phyloP scores from a whole-genome alignment of 2,113 vertebrate genomes.

The Gallinago paraguaiae region DNA sequence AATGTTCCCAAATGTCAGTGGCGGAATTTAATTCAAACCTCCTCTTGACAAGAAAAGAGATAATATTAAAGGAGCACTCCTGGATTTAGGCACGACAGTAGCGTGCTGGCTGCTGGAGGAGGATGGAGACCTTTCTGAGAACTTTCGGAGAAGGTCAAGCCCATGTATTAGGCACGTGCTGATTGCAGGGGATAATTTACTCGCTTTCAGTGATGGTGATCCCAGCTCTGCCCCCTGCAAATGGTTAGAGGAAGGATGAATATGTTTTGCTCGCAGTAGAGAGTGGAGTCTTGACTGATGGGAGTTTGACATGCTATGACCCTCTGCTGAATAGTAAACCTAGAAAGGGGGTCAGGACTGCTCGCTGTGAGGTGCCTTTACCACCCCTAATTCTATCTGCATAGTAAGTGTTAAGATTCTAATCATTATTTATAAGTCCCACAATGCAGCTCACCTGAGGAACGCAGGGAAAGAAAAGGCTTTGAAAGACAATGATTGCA shows the following conservation, averaged over 20 bases:
- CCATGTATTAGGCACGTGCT: accelerated
- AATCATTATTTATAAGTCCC: not conserved
- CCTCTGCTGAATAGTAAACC: not conserved
- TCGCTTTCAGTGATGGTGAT: not conserved
- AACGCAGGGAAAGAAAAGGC: not conserved
- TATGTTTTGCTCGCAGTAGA: not conserved
- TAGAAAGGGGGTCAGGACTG: not conserved
- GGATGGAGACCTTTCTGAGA: not conserved
- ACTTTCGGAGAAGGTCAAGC: not conserved
- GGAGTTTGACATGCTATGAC: not conserved
- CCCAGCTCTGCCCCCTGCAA: not conserved
- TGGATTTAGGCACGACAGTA: not conserved
- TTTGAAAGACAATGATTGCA: not conserved
- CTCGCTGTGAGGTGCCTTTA: not conserved
- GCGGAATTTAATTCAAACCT: not conserved
- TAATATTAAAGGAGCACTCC: not conserved
- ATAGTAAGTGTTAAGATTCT: not conserved
- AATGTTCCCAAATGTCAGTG: not conserved
- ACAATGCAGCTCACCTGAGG: not conserved
- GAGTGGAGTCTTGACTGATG: not conserved
- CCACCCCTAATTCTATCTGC: not conserved
- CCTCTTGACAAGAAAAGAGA: not conserved
- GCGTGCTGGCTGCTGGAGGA: not conserved
- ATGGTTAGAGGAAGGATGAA: not conserved
- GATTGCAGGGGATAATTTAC: not conserved